Evolutionary conservation across 2,797 vertebrate genomes (phyloP).

Genomic region (Helostoma temminkii): DNA sequence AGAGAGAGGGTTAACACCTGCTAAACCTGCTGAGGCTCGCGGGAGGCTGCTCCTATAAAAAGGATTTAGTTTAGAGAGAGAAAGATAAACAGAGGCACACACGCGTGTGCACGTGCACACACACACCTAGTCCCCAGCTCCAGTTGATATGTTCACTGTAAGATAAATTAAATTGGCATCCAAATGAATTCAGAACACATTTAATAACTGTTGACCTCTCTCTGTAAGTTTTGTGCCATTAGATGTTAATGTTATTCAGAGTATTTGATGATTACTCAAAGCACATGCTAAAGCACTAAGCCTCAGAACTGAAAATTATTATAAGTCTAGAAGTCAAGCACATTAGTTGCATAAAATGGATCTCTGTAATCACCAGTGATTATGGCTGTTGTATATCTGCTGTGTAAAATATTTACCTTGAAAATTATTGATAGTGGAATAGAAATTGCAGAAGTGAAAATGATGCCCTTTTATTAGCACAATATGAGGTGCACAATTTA

Average conservation of each 20-base stretch:
- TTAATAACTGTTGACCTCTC: background rate
- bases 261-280: background rate
- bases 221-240: background rate
- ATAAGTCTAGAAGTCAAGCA: constrained; percentile 1
- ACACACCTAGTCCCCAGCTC: constrained; percentile 1
- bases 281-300: too few species aligned
- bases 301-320: background rate
- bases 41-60: constrained; percentile 59
- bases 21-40: constrained; percentile 64
- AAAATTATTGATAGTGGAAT: constrained; percentile 22
- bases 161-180: constrained; percentile 12
- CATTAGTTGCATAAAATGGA: background rate
- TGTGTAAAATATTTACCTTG: background rate
- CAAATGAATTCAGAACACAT: constrained; percentile 3
- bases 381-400: background rate
- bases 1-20: constrained; percentile 74
- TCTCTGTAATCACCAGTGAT: background rate
- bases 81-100: constrained; percentile 33
- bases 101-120: background rate
- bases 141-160: background rate
- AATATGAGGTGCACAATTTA: background rate
- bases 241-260: background rate
- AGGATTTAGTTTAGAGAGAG: constrained; percentile 33
- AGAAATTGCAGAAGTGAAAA: background rate
- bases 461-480: background rate